These are phyloP conservation scores for Cylloceria caligata DNA, from an alignment of 2,888 invertebrate species.

Conservation along the genomic window DNA sequence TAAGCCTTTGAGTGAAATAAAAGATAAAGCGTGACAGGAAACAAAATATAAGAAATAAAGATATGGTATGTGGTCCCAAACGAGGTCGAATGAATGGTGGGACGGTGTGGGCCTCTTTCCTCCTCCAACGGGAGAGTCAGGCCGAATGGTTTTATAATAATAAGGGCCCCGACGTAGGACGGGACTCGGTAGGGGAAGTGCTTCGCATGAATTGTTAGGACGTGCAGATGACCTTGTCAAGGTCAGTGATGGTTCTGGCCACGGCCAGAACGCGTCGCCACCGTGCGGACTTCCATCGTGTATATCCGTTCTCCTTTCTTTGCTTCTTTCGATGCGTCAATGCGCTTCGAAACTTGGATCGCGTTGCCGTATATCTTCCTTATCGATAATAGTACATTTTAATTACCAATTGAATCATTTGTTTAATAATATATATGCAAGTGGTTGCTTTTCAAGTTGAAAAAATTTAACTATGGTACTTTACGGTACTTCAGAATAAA, in stretches of 20 bases:
- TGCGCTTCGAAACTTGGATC: neutral
- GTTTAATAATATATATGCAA: too few relatives aligned
- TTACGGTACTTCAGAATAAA: too few relatives aligned
- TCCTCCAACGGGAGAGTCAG: conserved; percentile 71
- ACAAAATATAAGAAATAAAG: conserved; percentile 35
- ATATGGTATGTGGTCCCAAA: conserved; percentile 66
- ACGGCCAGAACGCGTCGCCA: conserved; percentile 80
- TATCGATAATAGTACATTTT: neutral
- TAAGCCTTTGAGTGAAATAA: conserved; percentile 18
- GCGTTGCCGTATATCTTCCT: neutral
- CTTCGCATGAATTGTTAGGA: conserved; percentile 76
- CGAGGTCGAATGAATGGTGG: conserved; percentile 77
- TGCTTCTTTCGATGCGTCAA: conserved; percentile 17
- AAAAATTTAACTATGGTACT: too few relatives aligned
- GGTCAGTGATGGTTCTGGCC: conserved; percentile 82
- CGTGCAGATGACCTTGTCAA: conserved; percentile 82
- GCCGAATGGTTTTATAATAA: conserved; percentile 78
- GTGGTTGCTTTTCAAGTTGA: too few relatives aligned
- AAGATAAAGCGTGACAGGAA: conserved; percentile 41
- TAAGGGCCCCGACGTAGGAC: conserved; percentile 72
- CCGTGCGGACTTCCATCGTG: conserved; percentile 63
- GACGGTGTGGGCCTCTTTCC: conserved; percentile 57
- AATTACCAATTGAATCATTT: neutral
- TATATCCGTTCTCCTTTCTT: conserved; percentile 29
- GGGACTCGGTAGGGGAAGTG: conserved; percentile 68